A percentile compares a stretch with the other conserved stretches of the same genome.
Conservation (phyloP, 2,113 vertebrate species). For the Saimiri boliviensis region DNA sequence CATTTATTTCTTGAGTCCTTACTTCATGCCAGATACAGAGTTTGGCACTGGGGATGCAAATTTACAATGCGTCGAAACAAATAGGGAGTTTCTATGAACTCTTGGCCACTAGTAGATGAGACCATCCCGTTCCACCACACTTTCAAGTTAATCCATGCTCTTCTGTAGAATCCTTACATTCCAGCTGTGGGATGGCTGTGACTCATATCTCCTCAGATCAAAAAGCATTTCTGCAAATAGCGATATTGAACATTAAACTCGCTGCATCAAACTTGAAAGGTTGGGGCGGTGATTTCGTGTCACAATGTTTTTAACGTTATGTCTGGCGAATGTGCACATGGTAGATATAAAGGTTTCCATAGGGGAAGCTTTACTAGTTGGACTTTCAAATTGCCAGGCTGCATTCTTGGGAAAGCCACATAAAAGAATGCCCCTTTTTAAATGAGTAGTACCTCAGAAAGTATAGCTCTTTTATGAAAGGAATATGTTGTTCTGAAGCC, state of each 20-base stretch:
- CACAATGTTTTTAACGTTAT: background rate
- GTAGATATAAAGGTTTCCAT: slow-evolving; percentile 60
- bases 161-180: background rate
- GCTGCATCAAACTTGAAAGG: slow-evolving; percentile 42
- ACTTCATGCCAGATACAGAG: background rate
- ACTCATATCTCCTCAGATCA: slow-evolving; percentile 53
- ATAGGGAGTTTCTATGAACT: slow-evolving; percentile 38
- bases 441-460: slow-evolving; percentile 14
- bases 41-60: background rate
- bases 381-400: slow-evolving; percentile 57
- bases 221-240: background rate
- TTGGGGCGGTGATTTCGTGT: background rate
- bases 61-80: slow-evolving; percentile 47
- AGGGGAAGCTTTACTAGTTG: slow-evolving; percentile 19
- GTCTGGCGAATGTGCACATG: slow-evolving; percentile 40
- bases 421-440: slow-evolving; percentile 45
- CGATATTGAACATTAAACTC: background rate
- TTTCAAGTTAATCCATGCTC: slow-evolving; percentile 39
- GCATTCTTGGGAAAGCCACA: slow-evolving; percentile 63
- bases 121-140: background rate
- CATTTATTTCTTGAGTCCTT: background rate
- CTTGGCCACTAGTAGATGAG: background rate
- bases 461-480: slow-evolving; percentile 34
- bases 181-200: slow-evolving; percentile 28
- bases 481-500: background rate